Evolutionary conservation across 2,888 invertebrate species (phyloP).

Genomic region (Drosophila anomalata): DNA sequence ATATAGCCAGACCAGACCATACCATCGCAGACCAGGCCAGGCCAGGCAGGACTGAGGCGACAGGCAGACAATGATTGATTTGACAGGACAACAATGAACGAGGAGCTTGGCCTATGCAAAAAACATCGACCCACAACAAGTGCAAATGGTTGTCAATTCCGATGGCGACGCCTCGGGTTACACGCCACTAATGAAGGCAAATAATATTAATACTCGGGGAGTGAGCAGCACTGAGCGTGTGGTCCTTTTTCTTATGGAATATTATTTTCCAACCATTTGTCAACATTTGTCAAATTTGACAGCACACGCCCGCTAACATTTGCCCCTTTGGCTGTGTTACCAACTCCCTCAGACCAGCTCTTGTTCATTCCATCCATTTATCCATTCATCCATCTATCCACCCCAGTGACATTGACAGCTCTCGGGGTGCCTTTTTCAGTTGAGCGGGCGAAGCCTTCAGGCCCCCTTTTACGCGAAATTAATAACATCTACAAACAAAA

Average conservation of each 20-base stretch:
- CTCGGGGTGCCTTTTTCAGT: constrained; percentile 40
- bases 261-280: constrained; percentile 78
- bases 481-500: constrained; percentile 75
- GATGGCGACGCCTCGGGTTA: constrained; percentile 54
- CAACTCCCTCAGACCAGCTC: constrained; percentile 8
- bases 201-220: constrained; percentile 68
- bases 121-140: constrained; percentile 29
- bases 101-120: constrained; percentile 33
- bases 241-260: constrained; percentile 48
- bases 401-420: constrained; percentile 62
- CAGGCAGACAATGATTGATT: constrained; percentile 81
- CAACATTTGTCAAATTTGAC: constrained; percentile 83
- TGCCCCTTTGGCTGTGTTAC: constrained; percentile 53
- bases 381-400: constrained; percentile 37
- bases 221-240: constrained; percentile 4
- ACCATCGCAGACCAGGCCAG: constrained; percentile 4
- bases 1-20: constrained; percentile 7
- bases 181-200: constrained; percentile 78
- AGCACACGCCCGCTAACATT: constrained; percentile 61
- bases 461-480: constrained; percentile 73
- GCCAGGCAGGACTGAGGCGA: constrained; percentile 27
- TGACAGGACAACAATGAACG: constrained; percentile 73
- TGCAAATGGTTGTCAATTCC: constrained; percentile 42
- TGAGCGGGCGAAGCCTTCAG: constrained; percentile 30
- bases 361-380: constrained; percentile 28